Evolutionary conservation across 2,113 vertebrate genomes (phyloP).

Genomic region (Suricata suricatta): DNA sequence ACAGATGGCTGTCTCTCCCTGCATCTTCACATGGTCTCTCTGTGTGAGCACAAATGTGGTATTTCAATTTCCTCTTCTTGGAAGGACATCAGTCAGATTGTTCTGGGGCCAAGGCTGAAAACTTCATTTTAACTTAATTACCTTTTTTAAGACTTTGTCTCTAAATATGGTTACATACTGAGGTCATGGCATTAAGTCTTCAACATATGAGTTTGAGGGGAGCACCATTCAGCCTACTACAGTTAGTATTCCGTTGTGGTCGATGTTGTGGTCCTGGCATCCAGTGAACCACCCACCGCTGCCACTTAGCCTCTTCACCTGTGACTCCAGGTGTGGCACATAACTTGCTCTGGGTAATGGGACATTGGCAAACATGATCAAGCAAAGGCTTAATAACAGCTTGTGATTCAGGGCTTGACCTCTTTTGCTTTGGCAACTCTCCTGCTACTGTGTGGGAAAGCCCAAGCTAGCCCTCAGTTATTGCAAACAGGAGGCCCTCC

Average conservation of each 20-base stretch:
- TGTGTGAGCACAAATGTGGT: neutral
- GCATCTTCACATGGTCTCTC: neutral
- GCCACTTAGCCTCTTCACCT: neutral
- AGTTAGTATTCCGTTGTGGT: neutral
- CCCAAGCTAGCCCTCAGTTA: neutral
- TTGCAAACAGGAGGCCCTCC: neutral
- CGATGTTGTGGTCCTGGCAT: too few relatives aligned
- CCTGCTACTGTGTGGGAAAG: neutral
- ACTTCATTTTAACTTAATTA: neutral
- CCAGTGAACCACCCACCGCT: neutral
- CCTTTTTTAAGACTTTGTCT: neutral
- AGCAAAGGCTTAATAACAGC: neutral
- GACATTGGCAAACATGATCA: neutral
- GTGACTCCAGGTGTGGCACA: neutral
- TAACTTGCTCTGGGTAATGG: neutral
- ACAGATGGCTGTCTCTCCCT: neutral
- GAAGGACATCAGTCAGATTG: neutral
- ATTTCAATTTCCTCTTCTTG: neutral
- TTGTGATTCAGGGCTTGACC: neutral
- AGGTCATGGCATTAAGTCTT: neutral
- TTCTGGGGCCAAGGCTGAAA: neutral
- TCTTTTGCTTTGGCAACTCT: neutral
- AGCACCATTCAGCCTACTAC: neutral
- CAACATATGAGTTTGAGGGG: neutral
- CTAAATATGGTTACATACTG: neutral